Conservation (phyloP, 2,888 invertebrate genomes). For the Spicauda simplicius region DNA sequence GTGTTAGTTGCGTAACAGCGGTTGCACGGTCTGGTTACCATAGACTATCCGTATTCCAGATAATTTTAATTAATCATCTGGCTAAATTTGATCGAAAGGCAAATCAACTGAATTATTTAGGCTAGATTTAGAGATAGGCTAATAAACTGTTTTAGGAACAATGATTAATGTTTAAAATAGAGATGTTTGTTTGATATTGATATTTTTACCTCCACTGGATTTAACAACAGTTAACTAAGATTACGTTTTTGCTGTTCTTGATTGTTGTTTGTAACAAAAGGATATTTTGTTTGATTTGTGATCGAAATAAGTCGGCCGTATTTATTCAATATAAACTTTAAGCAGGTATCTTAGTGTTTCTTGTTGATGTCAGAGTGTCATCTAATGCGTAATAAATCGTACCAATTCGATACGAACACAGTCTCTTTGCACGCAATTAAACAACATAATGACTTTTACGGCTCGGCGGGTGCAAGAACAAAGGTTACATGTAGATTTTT, state of each 20-base stretch:
- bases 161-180: slow-evolving; percentile 1
- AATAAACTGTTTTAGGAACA: slow-evolving; percentile 3
- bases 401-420: slow-evolving; percentile 12
- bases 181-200: neutral
- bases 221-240: too few relatives aligned
- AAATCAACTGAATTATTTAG: slow-evolving; percentile 1
- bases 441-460: slow-evolving; percentile 35
- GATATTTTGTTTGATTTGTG: too few relatives aligned
- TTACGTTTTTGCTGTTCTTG: too few relatives aligned
- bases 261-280: too few relatives aligned
- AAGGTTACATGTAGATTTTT: slow-evolving; percentile 37
- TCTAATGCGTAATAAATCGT: slow-evolving; percentile 12
- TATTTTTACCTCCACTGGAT: too few relatives aligned
- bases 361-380: neutral
- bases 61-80: neutral
- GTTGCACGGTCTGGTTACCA: slow-evolving; percentile 2
- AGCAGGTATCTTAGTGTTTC: neutral
- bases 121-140: slow-evolving; percentile 4
- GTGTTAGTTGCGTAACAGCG: slow-evolving; percentile 1
- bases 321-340: neutral
- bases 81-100: neutral
- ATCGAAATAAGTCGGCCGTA: neutral
- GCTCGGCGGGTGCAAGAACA: slow-evolving; percentile 31
- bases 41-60: neutral
- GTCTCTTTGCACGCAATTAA: slow-evolving; percentile 25